Evolutionary conservation across 2,113 vertebrate genomes (phyloP), one percentile per base, ranked within the genome.

Genomic region (Rhea americana): DNA sequence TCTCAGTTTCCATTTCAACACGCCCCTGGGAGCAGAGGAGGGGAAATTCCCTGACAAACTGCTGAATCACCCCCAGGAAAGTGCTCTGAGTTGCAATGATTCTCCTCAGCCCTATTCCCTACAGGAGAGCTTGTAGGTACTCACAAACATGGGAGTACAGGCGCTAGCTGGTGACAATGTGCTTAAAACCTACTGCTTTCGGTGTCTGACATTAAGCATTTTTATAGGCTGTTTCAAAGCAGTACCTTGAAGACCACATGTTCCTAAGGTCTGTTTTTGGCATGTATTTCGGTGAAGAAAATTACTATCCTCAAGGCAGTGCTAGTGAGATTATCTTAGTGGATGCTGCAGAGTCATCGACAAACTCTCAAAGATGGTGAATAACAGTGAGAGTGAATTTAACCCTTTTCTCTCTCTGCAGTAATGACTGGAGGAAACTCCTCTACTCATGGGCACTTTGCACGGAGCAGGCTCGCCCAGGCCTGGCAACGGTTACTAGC

Each of bases 1-100:
- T 85, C 24, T 77, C 2, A 5, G 32, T 88, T 95, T 92, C 61
- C 32, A 35, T 93, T 94, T 90, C 35, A 26, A 77, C 48, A 28
- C 59, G 32, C 6, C 67, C n/a, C 13, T 3, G 3, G 53, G 55
- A 79, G 56, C 14, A 94, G 72, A 73, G 58, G 25, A 76, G 28
- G 89, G 87, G 89, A 89, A 94, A 89, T 91, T 89, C 89, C 55
- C 7, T 37, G 28, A 39, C 50, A 82, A 87, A 83, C 18, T 91
- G 80, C 73, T 93, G 68, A 88, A 72, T 94, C 85, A 94, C 58
- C 13, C 28, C 20, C 43, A 58, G 70, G 74, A 82, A 87, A 73
- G 47, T 65, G 47, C 25, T 75, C 28, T 75, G 35, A 87, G 80
- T 89, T 76, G 85, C 67, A 85, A 66, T 75, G 78, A 26, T 73